These are phyloP conservation scores for Conistra vaccinii DNA, from an alignment of 2,888 invertebrate genomes.

Conservation along the genomic window DNA sequence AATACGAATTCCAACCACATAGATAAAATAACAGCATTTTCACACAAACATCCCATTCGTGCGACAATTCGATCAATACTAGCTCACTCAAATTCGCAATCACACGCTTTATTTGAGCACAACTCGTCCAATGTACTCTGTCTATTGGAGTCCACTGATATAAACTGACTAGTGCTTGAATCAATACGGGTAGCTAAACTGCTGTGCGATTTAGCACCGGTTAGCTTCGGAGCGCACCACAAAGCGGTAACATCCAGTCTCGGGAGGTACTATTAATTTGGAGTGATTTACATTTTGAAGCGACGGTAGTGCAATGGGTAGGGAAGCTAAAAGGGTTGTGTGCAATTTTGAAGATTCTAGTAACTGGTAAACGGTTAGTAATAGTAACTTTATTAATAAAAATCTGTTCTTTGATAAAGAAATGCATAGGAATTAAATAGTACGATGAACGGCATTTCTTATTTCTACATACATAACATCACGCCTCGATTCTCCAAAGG, in stretches of 20 bases:
- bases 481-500: too few relatives aligned
- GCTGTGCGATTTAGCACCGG: slow-evolving; percentile 68
- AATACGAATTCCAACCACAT: slow-evolving; percentile 7
- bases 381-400: not conserved
- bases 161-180: slow-evolving; percentile 62
- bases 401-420: not conserved
- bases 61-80: slow-evolving; percentile 49
- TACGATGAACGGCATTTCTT: too few relatives aligned
- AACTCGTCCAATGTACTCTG: slow-evolving; percentile 51
- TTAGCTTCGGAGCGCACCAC: slow-evolving; percentile 66
- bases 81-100: slow-evolving; percentile 53
- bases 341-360: not conserved
- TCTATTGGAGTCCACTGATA: slow-evolving; percentile 62
- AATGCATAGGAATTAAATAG: too few relatives aligned
- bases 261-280: slow-evolving; percentile 68
- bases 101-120: slow-evolving; percentile 59
- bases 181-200: slow-evolving; percentile 71
- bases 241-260: slow-evolving; percentile 66
- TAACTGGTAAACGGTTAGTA: not conserved
- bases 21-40: slow-evolving; percentile 24
- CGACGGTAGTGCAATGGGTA: not conserved
- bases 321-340: not conserved
- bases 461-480: too few relatives aligned
- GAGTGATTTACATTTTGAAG: slow-evolving; percentile 59
- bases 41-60: slow-evolving; percentile 18